phyloP scores from a whole-genome alignment of 2,888 invertebrate genomes.

The Aspidapion aeneum region DNA sequence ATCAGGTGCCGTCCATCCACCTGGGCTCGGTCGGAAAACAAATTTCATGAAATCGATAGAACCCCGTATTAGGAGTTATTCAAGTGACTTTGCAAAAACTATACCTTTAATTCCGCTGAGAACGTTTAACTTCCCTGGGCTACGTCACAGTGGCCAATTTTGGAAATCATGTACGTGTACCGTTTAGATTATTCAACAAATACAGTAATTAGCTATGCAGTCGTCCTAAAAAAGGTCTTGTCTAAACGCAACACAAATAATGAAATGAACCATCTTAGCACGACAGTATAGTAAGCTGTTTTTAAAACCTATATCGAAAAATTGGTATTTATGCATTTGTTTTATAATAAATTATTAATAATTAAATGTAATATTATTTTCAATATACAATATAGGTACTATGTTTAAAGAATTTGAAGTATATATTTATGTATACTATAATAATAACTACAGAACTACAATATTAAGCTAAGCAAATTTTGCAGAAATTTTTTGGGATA shows the following conservation, averaged over 20 bases:
- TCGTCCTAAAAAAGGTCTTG: constrained; percentile 23
- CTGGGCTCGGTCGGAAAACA: too few relatives aligned
- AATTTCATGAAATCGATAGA: too few relatives aligned
- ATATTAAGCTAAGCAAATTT: constrained; percentile 28
- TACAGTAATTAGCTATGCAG: constrained; percentile 23
- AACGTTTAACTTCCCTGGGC: too few relatives aligned
- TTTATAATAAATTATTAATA: constrained; percentile 25
- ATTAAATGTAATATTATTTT: constrained; percentile 21
- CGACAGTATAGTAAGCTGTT: constrained; percentile 26
- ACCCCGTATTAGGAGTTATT: too few relatives aligned
- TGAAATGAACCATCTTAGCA: constrained; percentile 22
- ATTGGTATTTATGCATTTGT: constrained; percentile 18
- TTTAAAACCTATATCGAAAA: constrained; percentile 26
- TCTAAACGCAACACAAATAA: constrained; percentile 15
- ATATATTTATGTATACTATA: constrained; percentile 23
- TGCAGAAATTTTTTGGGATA: constrained; percentile 25
- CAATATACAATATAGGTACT: constrained; percentile 25
- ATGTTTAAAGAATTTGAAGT: constrained; percentile 24
- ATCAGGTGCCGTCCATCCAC: too few relatives aligned
- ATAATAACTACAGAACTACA: constrained; percentile 24
- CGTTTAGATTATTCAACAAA: constrained; percentile 25
- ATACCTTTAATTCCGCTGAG: too few relatives aligned
- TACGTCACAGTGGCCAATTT: too few relatives aligned
- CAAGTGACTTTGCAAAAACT: too few relatives aligned
- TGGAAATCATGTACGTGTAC: too few relatives aligned